Evolutionary conservation across 2,888 invertebrate genomes (phyloP).

Genomic region (Volucella bombylans): DNA sequence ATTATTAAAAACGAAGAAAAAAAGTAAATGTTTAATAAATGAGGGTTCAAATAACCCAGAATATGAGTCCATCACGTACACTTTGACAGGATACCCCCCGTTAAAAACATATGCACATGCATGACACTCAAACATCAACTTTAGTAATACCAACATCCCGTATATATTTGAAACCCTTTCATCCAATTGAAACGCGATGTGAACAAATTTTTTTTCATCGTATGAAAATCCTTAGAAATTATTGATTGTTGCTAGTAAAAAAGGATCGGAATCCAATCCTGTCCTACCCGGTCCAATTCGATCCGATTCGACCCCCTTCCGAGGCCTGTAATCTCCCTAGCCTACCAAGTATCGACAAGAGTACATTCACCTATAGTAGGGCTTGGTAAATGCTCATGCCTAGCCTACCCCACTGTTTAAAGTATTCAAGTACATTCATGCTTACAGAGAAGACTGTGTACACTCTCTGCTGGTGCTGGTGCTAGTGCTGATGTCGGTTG

Average conservation of each 20-base stretch:
- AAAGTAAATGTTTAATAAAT: conserved; percentile 65
- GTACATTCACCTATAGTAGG: conserved; percentile 66
- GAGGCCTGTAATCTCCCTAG: not conserved
- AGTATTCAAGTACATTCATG: conserved; percentile 30
- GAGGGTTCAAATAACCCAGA: conserved; percentile 56
- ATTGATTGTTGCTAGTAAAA: conserved; percentile 60
- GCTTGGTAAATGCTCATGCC: conserved; percentile 47
- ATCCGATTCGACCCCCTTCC: not conserved
- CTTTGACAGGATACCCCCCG: not conserved
- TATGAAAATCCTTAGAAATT: conserved; percentile 65
- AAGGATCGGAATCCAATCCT: not conserved
- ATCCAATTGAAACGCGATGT: conserved; percentile 57
- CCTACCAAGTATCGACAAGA: conserved; percentile 52
- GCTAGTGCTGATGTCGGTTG: too few relatives aligned
- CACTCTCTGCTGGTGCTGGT: too few relatives aligned
- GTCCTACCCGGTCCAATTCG: too few relatives aligned
- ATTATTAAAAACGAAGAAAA: conserved; percentile 47
- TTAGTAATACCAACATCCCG: conserved; percentile 25
- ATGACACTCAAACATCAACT: not conserved
- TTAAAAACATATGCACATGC: conserved; percentile 15
- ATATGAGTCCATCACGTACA: conserved; percentile 11
- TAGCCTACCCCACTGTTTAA: conserved; percentile 26
- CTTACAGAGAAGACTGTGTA: not conserved
- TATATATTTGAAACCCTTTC: conserved; percentile 63
- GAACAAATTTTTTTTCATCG: conserved; percentile 39